phyloP scores from a whole-genome alignment of 2,797 vertebrate genomes.

The Sebastes kiyomatsui region DNA sequence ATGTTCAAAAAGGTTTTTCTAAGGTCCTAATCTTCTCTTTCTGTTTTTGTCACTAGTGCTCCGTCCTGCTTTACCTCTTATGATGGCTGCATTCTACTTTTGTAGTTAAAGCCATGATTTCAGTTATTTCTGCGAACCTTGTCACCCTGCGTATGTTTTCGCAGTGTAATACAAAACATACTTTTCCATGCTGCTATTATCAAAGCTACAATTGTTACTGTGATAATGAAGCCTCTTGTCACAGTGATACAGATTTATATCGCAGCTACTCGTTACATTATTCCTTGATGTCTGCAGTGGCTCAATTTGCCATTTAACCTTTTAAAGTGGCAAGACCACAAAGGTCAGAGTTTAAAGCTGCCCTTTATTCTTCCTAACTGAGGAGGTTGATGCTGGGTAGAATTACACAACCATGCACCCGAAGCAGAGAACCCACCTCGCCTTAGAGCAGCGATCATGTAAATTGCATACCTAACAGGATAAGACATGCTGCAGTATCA shows the following conservation, averaged over 20 bases:
- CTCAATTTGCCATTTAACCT: conserved; percentile 31
- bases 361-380: conserved; percentile 36
- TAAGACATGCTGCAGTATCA: conserved; percentile 54
- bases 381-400: conserved; percentile 28
- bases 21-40: background rate
- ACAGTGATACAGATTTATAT: conserved; percentile 6
- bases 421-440: conserved; percentile 5
- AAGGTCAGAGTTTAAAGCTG: conserved; percentile 45
- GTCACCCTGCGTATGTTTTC: background rate
- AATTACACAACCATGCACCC: conserved; percentile 53
- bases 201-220: background rate
- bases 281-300: conserved; percentile 37
- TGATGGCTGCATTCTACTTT: background rate
- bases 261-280: conserved; percentile 2
- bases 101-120: background rate
- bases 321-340: conserved; percentile 17
- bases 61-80: background rate
- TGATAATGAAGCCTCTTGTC: background rate
- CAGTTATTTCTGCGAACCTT: background rate
- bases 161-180: background rate
- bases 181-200: background rate
- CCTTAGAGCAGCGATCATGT: background rate
- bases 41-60: background rate
- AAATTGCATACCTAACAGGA: conserved; percentile 61
- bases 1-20: too few relatives aligned